Percentiles rank a stretch among this genome's conserved stretches.
Evolutionary conservation across 30 jellyfish, hydroid and myxozoan species (phyloP).

Genomic region (Aurelia sp.): DNA sequence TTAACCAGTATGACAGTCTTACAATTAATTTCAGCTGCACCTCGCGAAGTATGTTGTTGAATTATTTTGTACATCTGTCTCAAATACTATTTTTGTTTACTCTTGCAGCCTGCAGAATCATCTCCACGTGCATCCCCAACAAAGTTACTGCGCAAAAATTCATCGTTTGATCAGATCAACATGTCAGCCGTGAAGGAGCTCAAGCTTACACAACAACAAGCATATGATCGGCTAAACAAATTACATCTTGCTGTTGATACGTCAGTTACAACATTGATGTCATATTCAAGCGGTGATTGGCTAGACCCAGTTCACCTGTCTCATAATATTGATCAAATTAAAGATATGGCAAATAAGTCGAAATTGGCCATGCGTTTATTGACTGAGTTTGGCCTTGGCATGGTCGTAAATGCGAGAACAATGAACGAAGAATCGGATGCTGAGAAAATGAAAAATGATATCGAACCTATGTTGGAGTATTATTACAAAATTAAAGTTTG

Average conservation of each 20-base stretch:
- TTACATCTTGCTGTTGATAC: constrained; percentile 98
- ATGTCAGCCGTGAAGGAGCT: constrained; percentile 95
- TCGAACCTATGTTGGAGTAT: constrained; percentile 92
- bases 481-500: constrained; percentile 91
- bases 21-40: no score
- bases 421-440: constrained; percentile 48
- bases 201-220: constrained; percentile 73
- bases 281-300: constrained; percentile 86
- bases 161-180: constrained; percentile 90
- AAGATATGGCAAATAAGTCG: constrained; percentile 82
- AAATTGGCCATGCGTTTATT: constrained; percentile 86
- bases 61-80: no score
- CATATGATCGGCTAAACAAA: constrained; percentile 84
- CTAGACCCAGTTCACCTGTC: constrained; percentile 60
- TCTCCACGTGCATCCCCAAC: constrained; percentile 17
- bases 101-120: no score
- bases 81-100: no score
- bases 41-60: no score
- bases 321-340: constrained; percentile 56
- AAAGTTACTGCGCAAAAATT: constrained; percentile 65
- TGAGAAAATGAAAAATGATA: constrained; percentile 67
- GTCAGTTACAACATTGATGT: constrained; percentile 72
- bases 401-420: constrained; percentile 80
- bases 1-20: no score
- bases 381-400: constrained; percentile 96